phyloP scores from a whole-genome alignment of 2,888 invertebrate genomes.

The Dione juno region DNA sequence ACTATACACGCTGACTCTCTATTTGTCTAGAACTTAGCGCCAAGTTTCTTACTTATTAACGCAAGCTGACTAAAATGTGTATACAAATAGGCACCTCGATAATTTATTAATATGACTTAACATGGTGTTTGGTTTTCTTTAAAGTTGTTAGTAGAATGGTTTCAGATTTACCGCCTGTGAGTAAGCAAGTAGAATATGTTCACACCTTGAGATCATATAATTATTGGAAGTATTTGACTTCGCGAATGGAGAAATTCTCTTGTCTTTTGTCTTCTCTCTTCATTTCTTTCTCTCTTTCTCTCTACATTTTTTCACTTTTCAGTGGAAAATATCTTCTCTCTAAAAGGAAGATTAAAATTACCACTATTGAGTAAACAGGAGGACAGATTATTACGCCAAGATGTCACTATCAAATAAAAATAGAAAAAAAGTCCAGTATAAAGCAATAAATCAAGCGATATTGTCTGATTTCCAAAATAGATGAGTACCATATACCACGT shows the following conservation, averaged over 20 bases:
- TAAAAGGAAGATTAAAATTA: too few relatives aligned
- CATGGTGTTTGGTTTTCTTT: conserved; percentile 50
- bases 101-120: conserved; percentile 71
- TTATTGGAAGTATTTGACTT: background rate
- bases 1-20: conserved; percentile 47
- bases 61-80: conserved; percentile 65
- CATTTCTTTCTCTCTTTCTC: too few relatives aligned
- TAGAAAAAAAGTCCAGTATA: background rate
- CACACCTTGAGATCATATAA: background rate
- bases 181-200: too few relatives aligned
- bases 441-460: conserved; percentile 3
- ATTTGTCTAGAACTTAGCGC: conserved; percentile 66
- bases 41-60: conserved; percentile 68
- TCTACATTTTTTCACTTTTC: too few relatives aligned
- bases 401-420: too few relatives aligned
- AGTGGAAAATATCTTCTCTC: too few relatives aligned
- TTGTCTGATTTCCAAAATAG: conserved; percentile 1
- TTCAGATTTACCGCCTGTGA: conserved; percentile 17
- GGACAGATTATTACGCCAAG: too few relatives aligned
- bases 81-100: conserved; percentile 61
- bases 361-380: too few relatives aligned
- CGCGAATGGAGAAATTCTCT: too few relatives aligned
- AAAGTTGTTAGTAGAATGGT: conserved; percentile 42
- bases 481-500: conserved; percentile 3
- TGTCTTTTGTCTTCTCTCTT: too few relatives aligned